phyloP scores from a whole-genome alignment of 2,888 invertebrate species.

The Monochamus alternatus region DNA sequence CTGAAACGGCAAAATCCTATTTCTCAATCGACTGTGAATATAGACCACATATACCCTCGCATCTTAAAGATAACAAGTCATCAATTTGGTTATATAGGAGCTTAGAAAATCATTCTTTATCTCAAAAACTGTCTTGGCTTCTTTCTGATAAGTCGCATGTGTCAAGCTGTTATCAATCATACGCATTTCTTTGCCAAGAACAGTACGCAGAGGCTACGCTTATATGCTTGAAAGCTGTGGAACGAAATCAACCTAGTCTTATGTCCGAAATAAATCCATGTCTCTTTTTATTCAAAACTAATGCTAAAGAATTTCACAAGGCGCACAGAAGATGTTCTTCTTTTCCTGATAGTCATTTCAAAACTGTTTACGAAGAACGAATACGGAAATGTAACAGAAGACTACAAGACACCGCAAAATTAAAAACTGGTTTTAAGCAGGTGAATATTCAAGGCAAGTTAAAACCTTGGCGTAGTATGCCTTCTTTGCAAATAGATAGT shows the following conservation, averaged over 20 bases:
- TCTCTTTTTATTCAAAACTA: constrained; percentile 67
- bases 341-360: constrained; percentile 71
- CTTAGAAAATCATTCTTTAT: constrained; percentile 74
- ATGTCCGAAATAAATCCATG: constrained; percentile 77
- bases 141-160: constrained; percentile 77
- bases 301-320: constrained; percentile 67
- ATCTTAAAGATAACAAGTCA: constrained; percentile 72
- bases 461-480: constrained; percentile 70
- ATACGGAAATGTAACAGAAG: constrained; percentile 35
- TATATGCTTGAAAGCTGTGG: constrained; percentile 78
- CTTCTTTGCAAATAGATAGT: constrained; percentile 62
- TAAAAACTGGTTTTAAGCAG: constrained; percentile 30
- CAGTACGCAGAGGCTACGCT: constrained; percentile 76
- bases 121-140: constrained; percentile 76
- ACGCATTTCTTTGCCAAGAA: constrained; percentile 76
- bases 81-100: constrained; percentile 73
- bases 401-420: constrained; percentile 43
- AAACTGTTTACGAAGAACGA: constrained; percentile 55
- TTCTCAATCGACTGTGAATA: constrained; percentile 69
- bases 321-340: constrained; percentile 74
- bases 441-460: constrained; percentile 62
- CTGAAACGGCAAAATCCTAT: constrained; percentile 73
- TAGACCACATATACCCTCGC: constrained; percentile 68
- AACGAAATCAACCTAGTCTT: constrained; percentile 76
- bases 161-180: constrained; percentile 73